phyloP scores from a whole-genome alignment of 2,797 vertebrate species.

The Nyctalus aviator region DNA sequence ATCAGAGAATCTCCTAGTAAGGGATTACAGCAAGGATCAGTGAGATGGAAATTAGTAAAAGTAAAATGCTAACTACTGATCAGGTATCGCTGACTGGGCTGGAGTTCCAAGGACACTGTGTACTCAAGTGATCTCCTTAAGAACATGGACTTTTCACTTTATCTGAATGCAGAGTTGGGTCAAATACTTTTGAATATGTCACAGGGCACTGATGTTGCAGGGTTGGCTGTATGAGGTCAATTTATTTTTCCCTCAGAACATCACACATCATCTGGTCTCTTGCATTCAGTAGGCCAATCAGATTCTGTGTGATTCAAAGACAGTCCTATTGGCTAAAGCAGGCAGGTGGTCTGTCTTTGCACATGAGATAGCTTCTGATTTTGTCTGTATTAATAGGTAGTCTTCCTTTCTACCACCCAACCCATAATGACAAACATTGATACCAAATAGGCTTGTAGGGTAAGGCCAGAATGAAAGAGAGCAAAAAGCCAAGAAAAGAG shows the following conservation, averaged over 20 bases:
- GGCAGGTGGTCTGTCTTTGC: not conserved
- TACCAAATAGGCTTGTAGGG: not conserved
- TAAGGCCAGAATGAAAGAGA: not conserved
- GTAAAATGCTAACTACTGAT: not conserved
- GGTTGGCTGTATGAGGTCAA: not conserved
- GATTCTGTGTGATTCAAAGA: not conserved
- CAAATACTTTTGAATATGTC: not conserved
- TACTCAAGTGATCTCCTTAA: not conserved
- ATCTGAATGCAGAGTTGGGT: not conserved
- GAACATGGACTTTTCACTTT: not conserved
- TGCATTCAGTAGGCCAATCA: not conserved
- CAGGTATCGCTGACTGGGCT: not conserved
- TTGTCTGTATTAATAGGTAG: not conserved
- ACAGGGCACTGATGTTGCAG: not conserved
- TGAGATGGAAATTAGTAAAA: slow-evolving; percentile 3
- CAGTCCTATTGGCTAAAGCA: not conserved
- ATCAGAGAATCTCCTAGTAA: not conserved
- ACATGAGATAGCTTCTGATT: not conserved
- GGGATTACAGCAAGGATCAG: not conserved
- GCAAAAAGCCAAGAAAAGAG: not conserved
- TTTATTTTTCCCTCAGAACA: not conserved
- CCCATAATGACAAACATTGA: not conserved
- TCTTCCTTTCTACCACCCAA: not conserved
- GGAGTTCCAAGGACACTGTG: not conserved
- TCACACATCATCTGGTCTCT: not conserved